Evolutionary conservation across 2,797 vertebrate genomes (phyloP), one percentile per base, ranked within the genome.

Genomic region (Lepidocolaptes lacrymiger): DNA sequence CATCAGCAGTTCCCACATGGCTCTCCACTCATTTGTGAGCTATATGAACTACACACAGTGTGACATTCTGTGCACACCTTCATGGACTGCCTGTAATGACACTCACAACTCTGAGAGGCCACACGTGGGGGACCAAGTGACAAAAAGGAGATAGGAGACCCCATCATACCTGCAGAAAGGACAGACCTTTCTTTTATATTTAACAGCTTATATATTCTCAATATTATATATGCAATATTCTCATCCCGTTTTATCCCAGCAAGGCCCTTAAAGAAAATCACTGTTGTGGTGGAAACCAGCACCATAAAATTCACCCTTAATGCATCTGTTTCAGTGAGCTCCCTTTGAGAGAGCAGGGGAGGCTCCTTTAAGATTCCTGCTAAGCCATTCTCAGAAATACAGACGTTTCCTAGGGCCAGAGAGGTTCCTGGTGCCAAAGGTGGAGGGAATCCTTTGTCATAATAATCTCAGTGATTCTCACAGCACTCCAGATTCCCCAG

Each of bases 401-500:
- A 81, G 91, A 75, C n/a, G 26, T 91, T 83, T 93, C 91, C 91
- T 78, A 69, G 58, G 88, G 89, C 76, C 91, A 85, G 85, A 92
- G 87, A 87, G 76, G 73, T 43, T 95, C 79, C 87, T 44, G 66
- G 48, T 80, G 75, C 39, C 75, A 96, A 92, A 94, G 61, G 87
- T 85, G 56, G 52, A 86, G 61, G 62, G 78, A 91, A 81, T 69
- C 62, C 93, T 96, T 95, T 69, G 93, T 75, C 76, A 55, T 63
- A 56, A 80, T 64, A 67, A 78, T 74, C n/a, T 82, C 86, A 67
- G 59, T 48, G 51, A 41, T 91, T 93, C 83, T 80, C 4, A 0
- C 22, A n/a, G 7, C 41, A 26, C 78, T 10, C 43, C 89, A 78
- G 89, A 74, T 76, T 85, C 89, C 91, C 73, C 4, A 1, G 75